Evolutionary conservation across 2,113 vertebrate species (phyloP), one percentile per base, ranked within the genome.

Genomic region (Cyphomyrus plagiostoma): DNA sequence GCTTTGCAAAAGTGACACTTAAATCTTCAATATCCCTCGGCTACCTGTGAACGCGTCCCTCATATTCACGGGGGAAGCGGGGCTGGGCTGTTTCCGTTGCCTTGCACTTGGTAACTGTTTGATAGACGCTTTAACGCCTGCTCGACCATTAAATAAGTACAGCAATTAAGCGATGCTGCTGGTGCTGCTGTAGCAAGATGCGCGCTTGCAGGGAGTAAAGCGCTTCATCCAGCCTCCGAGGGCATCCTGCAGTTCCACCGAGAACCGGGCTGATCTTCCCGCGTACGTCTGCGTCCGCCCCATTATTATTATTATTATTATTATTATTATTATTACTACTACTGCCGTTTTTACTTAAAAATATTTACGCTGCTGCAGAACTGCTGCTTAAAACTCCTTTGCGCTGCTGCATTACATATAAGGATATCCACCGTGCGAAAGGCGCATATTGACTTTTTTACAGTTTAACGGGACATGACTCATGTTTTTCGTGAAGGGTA

Each of bases 31-130:
- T 66, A 86, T 21, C 39, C 62, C 10, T 70, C n/a, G 62, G 62
- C 90, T 58, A 87, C 89, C 50, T 89, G 89, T 84, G 80, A 89
- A 26, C 26, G 50, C 48, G n/a, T 53, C 50, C 49, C 50, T 53
- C 26, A 35, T 35, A 30, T 56, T 30, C 13, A 86, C 0, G 26
- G 26, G 19, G 15, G 19, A 39, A 52, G 46, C 70, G 70, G 70
- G 70, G 70, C 70, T 19, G 30, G 13, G 74, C 11, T 80, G 15
- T 30, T 70, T 70, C 62, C 30, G 9, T 70, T 30, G n/a, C n/a
- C 62, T 26, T 83, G 49, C 39, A 83, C 77, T 89, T 83, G 52
- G 77, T 89, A 49, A 88, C 88, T 56, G 77, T 84, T 17, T 89
- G 42, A 62, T 42, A 52, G 17, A 23, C 74, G 50, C 77, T 56